Evolutionary conservation across 2,888 invertebrate species (phyloP), one percentile per base, ranked within the genome.

Genomic region (Diadegma fenestrale): DNA sequence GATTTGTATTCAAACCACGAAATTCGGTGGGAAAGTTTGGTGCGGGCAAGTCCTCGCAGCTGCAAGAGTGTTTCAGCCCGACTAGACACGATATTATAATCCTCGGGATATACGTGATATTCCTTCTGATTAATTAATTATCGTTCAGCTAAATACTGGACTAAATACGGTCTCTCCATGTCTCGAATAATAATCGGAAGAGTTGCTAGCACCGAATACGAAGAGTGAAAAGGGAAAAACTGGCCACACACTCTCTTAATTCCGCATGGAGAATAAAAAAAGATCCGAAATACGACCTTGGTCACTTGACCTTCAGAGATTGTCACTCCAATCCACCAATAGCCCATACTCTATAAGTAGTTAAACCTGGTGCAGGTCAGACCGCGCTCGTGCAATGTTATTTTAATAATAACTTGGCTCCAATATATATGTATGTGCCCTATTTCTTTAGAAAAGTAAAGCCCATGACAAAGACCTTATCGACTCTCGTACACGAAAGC

Each of bases 1-100:
- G 68, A 83, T 86, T 83, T 83, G 80, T 83, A 86, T 86, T 86
- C 86, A 69, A 77, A 41, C 63, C 80, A 80, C 82, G 82, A 78
- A 83, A 80, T 83, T 83, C 63, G 72, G 73, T 54, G 66, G 33
- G 51, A 82, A 82, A 80, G 63, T 86, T 83, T 82, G 54, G 43
- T 48, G 37, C 37, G 19, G 68, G 58, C 41, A 45, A 51, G 71
- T 72, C 66, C 66, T 54, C 69, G 66, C 75, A 64, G 58, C 63
- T 77, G 66, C 51, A 51, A 69, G 68, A 81, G 76, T 80, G 19
- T 26, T n/a, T 72, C 64, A 58, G 76, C 54, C 72, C 64, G 58
- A 72, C 71, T 26, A 45, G 75, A 22, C 43, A 41, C 64, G 63
- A 58, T 63, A 37, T 37, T 45, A 61, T 82, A 80, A 72, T 63